Evolutionary conservation across 2,888 invertebrate species (phyloP), one percentile per base, ranked within the genome.

Genomic region (Tricholauxania praeusta): DNA sequence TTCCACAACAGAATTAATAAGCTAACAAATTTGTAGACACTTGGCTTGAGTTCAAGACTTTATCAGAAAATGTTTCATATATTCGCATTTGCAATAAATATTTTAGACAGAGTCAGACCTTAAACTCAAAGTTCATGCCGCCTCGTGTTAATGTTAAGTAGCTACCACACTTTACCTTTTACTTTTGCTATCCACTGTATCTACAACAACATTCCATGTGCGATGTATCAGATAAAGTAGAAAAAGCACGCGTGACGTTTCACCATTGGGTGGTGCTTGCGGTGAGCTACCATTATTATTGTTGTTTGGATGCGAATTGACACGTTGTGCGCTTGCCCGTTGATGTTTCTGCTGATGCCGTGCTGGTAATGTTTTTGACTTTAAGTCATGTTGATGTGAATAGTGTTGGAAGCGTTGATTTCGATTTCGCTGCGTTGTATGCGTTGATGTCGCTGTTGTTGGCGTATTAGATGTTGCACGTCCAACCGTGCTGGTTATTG

Each of bases 181-280:
- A 74, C 83, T 82, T 89, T 83, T 90, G 1, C 89, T 86, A 81
- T 91, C 91, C 72, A 91, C 89, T 78, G 90, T 90, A 74, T 91
- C 91, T 62, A 91, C 89, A 4, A 92, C 90, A 15, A 92, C 90
- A 81, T 90, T 91, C 92, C 92, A 93, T 15, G 92, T 92, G 77
- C 92, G 90, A 80, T 92, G 91, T 79, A 93, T 91, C 73, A 93
- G 88, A 83, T 92, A 91, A 78, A 93, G 87, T 75, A 92, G 88
- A 82, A 92, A 92, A 69, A 92, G 88, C 4, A 91, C 89, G 69
- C 91, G 86, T 7, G 91, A 91, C 5, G 90, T 90, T 83, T 91
- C 91, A 0, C 84, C 87, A 68, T 77, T 80, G 51, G 79, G 80
- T 19, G 82, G 74, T 12, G 76, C 76, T 17, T 55, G 70, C 67